These are phyloP conservation scores for Tipula confusa DNA, from an alignment of 2,888 invertebrate species.

Conservation along the genomic window DNA sequence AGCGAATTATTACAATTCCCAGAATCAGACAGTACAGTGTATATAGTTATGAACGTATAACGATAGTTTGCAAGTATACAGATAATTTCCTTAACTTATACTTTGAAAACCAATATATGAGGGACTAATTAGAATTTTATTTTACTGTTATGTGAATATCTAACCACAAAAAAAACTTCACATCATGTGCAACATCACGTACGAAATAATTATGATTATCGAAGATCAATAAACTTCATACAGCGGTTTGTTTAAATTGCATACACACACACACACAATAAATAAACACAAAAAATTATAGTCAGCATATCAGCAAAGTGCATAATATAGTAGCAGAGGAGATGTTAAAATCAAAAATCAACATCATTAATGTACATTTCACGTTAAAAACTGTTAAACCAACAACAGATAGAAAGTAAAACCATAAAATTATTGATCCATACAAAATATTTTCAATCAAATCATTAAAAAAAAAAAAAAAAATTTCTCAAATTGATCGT, in stretches of 20 bases:
- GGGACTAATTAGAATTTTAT: no score
- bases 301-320: background rate
- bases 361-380: background rate
- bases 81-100: no score
- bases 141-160: no score
- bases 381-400: background rate
- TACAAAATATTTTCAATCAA: background rate
- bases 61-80: no score
- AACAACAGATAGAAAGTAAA: slow-evolving; percentile 9
- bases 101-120: no score
- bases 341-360: background rate
- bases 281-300: background rate
- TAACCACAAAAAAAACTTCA: no score
- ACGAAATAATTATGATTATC: background rate
- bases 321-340: no score
- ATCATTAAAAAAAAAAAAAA: background rate
- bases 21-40: no score
- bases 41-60: no score
- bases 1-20: no score
- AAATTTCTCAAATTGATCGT: background rate
- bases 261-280: background rate
- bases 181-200: no score
- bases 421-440: background rate
- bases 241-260: background rate
- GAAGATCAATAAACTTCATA: background rate